Conservation (phyloP, 2,797 vertebrate species). For the Champsocephalus gunnari region DNA sequence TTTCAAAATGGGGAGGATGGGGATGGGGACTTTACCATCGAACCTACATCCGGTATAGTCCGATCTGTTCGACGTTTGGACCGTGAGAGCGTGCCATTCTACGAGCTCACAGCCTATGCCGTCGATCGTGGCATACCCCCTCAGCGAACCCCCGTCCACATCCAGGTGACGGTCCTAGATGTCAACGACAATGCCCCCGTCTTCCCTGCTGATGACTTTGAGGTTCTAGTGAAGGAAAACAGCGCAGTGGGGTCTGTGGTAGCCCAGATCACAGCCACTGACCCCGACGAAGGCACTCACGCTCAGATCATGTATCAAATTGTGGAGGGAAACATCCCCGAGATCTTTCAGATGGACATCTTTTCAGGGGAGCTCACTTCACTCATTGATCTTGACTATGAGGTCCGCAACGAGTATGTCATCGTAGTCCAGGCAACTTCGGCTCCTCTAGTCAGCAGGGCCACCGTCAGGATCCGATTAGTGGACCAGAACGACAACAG, state of each 20-base stretch:
- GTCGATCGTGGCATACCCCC: slow-evolving; percentile 96
- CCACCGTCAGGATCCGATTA: slow-evolving; percentile 92
- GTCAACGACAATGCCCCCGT: slow-evolving; percentile 98
- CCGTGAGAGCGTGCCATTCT: slow-evolving; percentile 93
- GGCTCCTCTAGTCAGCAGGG: slow-evolving; percentile 96
- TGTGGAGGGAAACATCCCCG: slow-evolving; percentile 98
- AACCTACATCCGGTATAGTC: slow-evolving; percentile 96
- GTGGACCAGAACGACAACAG: slow-evolving; percentile 98
- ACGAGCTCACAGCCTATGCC: slow-evolving; percentile 94
- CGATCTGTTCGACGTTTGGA: slow-evolving; percentile 94
- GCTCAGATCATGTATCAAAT: slow-evolving; percentile 99
- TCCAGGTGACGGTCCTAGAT: slow-evolving; percentile 95
- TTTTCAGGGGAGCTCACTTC: slow-evolving; percentile 98
- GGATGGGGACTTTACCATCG: slow-evolving; percentile 98
- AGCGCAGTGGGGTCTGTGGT: slow-evolving; percentile 96
- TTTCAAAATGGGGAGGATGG: slow-evolving; percentile 99
- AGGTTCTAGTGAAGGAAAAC: slow-evolving; percentile 96
- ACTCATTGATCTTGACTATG: slow-evolving; percentile 98
- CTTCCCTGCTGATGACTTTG: slow-evolving; percentile 96
- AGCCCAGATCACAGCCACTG: slow-evolving; percentile 93
- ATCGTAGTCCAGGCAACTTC: slow-evolving; percentile 99
- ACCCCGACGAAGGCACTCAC: slow-evolving; percentile 95
- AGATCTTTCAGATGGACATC: slow-evolving; percentile 99
- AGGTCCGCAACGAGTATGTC: slow-evolving; percentile 91
- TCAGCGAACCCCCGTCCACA: slow-evolving; percentile 92